Base-by-base conservation (phyloP, 92 coral and sea anemone genomes). In the Actinernus sp. region DNA sequence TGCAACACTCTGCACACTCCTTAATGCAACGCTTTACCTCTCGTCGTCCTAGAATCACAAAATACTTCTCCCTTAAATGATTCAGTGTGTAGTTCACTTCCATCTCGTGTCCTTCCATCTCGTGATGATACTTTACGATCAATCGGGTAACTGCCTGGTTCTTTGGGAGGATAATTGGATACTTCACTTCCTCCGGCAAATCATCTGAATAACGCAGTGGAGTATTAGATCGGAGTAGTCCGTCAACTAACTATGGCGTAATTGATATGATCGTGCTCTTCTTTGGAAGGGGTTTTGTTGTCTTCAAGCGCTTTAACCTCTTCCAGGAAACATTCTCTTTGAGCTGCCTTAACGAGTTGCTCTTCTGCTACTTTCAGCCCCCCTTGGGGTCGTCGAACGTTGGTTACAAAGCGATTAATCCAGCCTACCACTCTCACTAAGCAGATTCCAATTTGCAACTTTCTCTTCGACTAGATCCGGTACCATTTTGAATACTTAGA, bases 401-500 rank as follows among this genome's bases (percentile, higher is more conserved):
- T 76, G 21, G 48, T 52, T 31, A 71, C 55, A 34, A 82, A 82
- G 49, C 84, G 66, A 6, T 83, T 81, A 16, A 82, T 67, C 86
- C 90, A 88, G 27, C 70, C 74, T 71, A 48, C 37, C 31, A 78
- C 87, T 36, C 84, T 73, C 9, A 88, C 95, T 13, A 83, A 44
- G 17, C 86, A 88, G 30, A 71, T 22, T 22, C 83, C 90, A 28
- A 83, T 30, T 58, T 84, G 91, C 44, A 58, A 31, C 43, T 79
- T 55, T 22, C 60, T 50, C 26, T 46, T 68, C 4, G 62, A 60
- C 12, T 84, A 63, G 8, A 56, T 65, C 40, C 75, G 33, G 57
- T 72, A 83, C 88, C 93, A 81, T 29, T 88, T 83, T 41, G 81
- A 78, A 43, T 37, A 83, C 28, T n/a, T n/a, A n/a, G n/a, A n/a